Base-by-base conservation (phyloP, 2,113 vertebrate genomes). In the Seriola rivoliana region DNA sequence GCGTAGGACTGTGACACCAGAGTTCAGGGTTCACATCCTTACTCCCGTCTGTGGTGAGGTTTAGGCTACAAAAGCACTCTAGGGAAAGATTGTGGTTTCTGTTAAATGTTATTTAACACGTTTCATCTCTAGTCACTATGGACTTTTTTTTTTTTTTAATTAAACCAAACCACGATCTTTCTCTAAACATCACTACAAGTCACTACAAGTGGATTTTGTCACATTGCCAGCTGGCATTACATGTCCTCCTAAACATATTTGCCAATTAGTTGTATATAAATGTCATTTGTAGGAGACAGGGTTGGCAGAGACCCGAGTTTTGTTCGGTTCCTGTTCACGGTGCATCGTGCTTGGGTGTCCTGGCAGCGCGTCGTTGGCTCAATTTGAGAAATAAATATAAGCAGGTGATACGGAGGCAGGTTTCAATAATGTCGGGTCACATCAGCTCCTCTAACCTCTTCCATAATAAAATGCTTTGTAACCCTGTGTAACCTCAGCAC, bases 401-500 rank as follows among this genome's bases (percentile, higher is more conserved):
- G 23, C 38, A 14, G 54, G 38, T 50, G n/a, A 36, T 17, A 58
- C 5, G 19, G 10, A 29, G 23, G 14, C 44, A 68, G 69, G 59
- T 36, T 65, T 64, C 34, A 0, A 34, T 23, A 63, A 32, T 6
- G 8, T 23, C 16, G 19, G 32, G 14, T 38, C 40, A 36, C 48
- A 34, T 69, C 8, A 46, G 42, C 25, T 16, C 7, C 8, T 29
- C 17, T 36, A 21, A 42, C 8, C 60, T 40, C 0, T 40, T 0
- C 21, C 12, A 29, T 21, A 7, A 25, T n/a, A 29, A 74, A 23
- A 16, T 54, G 29, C 3, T 32, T 23, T 48, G 32, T 64, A 29
- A 16, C n/a, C 64, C n/a, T 9, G 40, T 55, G 60, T 78, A 50
- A 75, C 63, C 70, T 48, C 21, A 54, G 80, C 42, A 69, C 29